Evolutionary conservation across 2,888 invertebrate genomes (phyloP).

Genomic region (Drosophila prostipennis): DNA sequence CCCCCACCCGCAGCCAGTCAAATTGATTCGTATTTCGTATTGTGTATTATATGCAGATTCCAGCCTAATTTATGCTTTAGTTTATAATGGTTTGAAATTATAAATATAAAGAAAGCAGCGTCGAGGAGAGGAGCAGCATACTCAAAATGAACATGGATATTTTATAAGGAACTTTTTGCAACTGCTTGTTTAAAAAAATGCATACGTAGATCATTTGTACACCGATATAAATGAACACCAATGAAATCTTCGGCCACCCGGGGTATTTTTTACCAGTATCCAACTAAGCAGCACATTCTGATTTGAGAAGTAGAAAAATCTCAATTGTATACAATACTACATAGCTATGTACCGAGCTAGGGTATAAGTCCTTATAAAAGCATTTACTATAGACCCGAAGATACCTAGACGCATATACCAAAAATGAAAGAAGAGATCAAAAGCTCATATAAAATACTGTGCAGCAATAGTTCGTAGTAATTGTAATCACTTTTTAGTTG

Average conservation of each 20-base stretch:
- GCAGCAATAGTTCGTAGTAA: slow-evolving; percentile 52
- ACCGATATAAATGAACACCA: slow-evolving; percentile 6
- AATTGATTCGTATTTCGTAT: slow-evolving; percentile 32
- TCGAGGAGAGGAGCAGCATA: slow-evolving; percentile 15
- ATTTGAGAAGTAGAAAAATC: slow-evolving; percentile 30
- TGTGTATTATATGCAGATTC: slow-evolving; percentile 61
- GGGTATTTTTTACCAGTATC: slow-evolving; percentile 34
- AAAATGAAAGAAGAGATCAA: slow-evolving; percentile 39
- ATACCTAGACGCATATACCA: slow-evolving; percentile 57
- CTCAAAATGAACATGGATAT: slow-evolving; percentile 38
- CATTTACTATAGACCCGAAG: slow-evolving; percentile 54
- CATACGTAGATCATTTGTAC: slow-evolving; percentile 30
- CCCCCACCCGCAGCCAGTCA: slow-evolving; percentile 7
- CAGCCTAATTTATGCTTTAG: slow-evolving; percentile 53
- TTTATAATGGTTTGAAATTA: slow-evolving; percentile 50
- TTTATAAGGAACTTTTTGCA: slow-evolving; percentile 37
- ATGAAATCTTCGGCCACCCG: slow-evolving; percentile 32
- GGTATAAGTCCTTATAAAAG: slow-evolving; percentile 41
- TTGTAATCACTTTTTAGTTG: slow-evolving; percentile 53
- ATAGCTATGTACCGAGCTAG: slow-evolving; percentile 23
- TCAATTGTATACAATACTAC: slow-evolving; percentile 28
- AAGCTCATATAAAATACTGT: slow-evolving; percentile 18
- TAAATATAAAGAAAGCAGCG: slow-evolving; percentile 35
- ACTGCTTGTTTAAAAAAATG: slow-evolving; percentile 3
- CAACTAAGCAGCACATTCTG: slow-evolving; percentile 11